Conservation (phyloP, 2,888 invertebrate genomes). For the Allacma fusca region DNA sequence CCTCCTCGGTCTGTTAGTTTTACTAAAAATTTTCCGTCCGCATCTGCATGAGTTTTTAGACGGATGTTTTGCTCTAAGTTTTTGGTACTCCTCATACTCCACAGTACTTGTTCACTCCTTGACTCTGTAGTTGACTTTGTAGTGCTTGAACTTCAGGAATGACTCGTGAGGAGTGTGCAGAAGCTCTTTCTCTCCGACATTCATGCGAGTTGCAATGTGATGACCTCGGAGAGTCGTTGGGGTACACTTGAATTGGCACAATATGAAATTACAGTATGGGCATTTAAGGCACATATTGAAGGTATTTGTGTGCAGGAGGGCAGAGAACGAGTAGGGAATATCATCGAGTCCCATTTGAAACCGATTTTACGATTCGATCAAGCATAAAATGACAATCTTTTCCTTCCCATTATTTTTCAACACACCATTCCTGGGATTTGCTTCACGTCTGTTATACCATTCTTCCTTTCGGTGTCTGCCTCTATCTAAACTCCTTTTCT, state of each 20-base stretch:
- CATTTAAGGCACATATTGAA: slow-evolving; percentile 45
- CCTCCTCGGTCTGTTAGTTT: background rate
- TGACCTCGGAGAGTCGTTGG: slow-evolving; percentile 48
- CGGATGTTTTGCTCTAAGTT: background rate
- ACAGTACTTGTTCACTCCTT: background rate
- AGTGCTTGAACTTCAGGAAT: slow-evolving; percentile 8
- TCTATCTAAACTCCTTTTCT: background rate
- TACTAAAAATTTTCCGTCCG: background rate
- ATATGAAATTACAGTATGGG: slow-evolving; percentile 46
- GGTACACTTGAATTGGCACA: slow-evolving; percentile 48
- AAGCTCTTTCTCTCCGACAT: slow-evolving; percentile 26
- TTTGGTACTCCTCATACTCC: background rate
- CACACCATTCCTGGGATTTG: slow-evolving; percentile 56
- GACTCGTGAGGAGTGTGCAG: slow-evolving; percentile 33
- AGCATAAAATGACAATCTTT: slow-evolving; percentile 62
- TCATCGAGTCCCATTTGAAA: slow-evolving; percentile 59
- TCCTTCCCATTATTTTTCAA: slow-evolving; percentile 61
- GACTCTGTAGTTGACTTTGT: background rate
- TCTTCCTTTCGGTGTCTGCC: background rate
- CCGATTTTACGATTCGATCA: slow-evolving; percentile 62
- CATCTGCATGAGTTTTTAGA: background rate
- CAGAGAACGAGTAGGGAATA: slow-evolving; percentile 34
- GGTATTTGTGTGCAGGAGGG: slow-evolving; percentile 45
- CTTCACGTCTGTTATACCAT: slow-evolving; percentile 27
- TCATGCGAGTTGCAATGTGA: slow-evolving; percentile 36